phyloP scores from a whole-genome alignment of 2,113 vertebrate genomes.

The Cairina moschata region DNA sequence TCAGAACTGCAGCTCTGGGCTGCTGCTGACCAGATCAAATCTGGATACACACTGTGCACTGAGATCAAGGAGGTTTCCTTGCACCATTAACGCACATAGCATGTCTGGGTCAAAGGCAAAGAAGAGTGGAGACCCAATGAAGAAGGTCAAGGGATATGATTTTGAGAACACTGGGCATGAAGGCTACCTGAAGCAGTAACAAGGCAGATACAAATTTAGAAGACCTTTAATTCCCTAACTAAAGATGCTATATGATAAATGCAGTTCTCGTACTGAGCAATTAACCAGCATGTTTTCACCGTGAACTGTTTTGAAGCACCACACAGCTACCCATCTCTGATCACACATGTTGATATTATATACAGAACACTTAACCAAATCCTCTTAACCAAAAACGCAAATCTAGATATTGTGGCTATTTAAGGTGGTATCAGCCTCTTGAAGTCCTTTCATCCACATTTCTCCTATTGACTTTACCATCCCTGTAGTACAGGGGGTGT shows the following conservation, averaged over 20 bases:
- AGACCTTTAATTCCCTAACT: background rate
- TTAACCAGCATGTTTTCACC: background rate
- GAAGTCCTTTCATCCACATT: background rate
- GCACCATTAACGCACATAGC: background rate
- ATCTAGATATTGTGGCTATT: background rate
- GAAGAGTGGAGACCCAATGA: background rate
- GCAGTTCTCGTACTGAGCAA: background rate
- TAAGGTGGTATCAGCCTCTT: background rate
- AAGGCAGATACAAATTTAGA: background rate
- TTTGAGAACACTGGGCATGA: background rate
- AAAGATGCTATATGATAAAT: background rate
- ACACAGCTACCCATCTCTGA: background rate
- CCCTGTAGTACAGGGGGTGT: background rate
- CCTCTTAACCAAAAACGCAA: background rate
- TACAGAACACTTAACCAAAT: background rate
- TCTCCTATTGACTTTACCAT: background rate
- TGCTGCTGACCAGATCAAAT: background rate
- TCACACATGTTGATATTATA: background rate
- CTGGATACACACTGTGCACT: background rate
- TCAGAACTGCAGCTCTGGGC: background rate
- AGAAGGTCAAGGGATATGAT: background rate
- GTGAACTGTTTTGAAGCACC: background rate
- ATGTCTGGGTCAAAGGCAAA: background rate
- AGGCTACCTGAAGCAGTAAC: background rate
- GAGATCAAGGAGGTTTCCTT: background rate